Evolutionary conservation across 2,797 vertebrate genomes (phyloP).

Genomic region (Gephyroberyx darwinii): DNA sequence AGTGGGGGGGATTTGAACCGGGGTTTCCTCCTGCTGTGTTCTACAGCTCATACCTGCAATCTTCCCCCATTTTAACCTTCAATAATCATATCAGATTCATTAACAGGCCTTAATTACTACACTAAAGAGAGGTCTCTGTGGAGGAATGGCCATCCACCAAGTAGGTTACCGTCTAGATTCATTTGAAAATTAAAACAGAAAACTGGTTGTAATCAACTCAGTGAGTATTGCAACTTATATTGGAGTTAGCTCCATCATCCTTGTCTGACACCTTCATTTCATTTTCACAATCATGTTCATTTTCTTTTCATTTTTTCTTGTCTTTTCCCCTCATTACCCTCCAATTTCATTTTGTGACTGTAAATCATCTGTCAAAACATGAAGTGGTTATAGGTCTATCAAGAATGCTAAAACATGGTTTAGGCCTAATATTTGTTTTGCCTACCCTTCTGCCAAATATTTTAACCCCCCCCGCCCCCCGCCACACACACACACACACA

Average conservation of each 20-base stretch:
- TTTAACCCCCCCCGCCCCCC: constrained; percentile 1
- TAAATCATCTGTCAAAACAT: constrained; percentile 10
- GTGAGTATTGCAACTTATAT: neutral
- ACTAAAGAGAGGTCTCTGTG: constrained; percentile 19
- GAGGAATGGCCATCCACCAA: neutral
- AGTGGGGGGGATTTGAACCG: constrained; percentile 42
- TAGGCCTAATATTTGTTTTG: constrained; percentile 2
- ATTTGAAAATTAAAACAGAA: constrained; percentile 22
- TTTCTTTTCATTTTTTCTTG: neutral
- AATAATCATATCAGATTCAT: constrained; percentile 60
- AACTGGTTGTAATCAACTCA: constrained; percentile 10
- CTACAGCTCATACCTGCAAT: constrained; percentile 34
- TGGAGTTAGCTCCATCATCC: neutral
- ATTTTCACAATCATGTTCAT: neutral
- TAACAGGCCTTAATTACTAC: constrained; percentile 60
- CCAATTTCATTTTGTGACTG: constrained; percentile 2
- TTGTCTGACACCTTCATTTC: constrained; percentile 5
- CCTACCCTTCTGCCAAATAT: constrained; percentile 1
- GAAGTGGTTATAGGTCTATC: neutral
- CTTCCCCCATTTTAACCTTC: constrained; percentile 48
- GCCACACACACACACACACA: no score
- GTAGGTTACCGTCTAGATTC: neutral
- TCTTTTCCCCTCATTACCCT: constrained; percentile 5
- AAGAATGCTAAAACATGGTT: constrained; percentile 1
- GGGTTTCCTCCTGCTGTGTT: constrained; percentile 46